Percentiles rank a stretch among this genome's conserved stretches.
Evolutionary conservation across 2,797 vertebrate genomes (phyloP).

Genomic region (Parauchenoglanis punctatus): DNA sequence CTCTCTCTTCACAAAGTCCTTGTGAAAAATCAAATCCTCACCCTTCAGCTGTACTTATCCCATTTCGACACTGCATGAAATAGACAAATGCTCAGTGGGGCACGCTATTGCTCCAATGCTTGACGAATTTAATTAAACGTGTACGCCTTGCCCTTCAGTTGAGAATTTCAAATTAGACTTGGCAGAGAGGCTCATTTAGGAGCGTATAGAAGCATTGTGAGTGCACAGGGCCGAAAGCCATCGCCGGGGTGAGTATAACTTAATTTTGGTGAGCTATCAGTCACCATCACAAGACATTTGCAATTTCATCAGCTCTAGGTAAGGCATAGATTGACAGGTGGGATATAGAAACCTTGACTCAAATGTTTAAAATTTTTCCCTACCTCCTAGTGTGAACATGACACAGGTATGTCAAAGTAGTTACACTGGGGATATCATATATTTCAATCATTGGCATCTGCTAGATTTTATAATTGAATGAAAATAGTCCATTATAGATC

Average conservation of each 20-base stretch:
- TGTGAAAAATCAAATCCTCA: slow-evolving; percentile 28
- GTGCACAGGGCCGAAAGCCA: slow-evolving; percentile 13
- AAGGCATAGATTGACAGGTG: slow-evolving; percentile 34
- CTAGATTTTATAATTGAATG: not conserved
- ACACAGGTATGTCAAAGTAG: slow-evolving; percentile 15
- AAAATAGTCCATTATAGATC: not conserved
- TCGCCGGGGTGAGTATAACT: slow-evolving; percentile 27
- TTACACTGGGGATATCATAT: not conserved
- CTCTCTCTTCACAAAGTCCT: slow-evolving; percentile 24
- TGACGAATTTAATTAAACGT: slow-evolving; percentile 44
- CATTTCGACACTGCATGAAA: slow-evolving; percentile 7
- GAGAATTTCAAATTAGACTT: slow-evolving; percentile 38
- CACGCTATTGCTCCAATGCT: not conserved
- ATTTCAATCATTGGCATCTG: not conserved
- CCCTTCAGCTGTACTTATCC: slow-evolving; percentile 23
- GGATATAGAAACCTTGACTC: slow-evolving; percentile 7
- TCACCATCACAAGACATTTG: slow-evolving; percentile 49
- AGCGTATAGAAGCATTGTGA: slow-evolving; percentile 8
- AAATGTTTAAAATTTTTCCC: slow-evolving; percentile 8
- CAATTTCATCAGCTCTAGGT: slow-evolving; percentile 30
- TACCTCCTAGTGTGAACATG: slow-evolving; percentile 9
- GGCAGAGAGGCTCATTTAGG: slow-evolving; percentile 37
- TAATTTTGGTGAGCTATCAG: slow-evolving; percentile 37
- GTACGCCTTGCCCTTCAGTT: slow-evolving; percentile 22
- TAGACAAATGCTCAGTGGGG: slow-evolving; percentile 42